Evolutionary conservation across 2,797 vertebrate species (phyloP).

Genomic region (Arctocebus calabarensis): DNA sequence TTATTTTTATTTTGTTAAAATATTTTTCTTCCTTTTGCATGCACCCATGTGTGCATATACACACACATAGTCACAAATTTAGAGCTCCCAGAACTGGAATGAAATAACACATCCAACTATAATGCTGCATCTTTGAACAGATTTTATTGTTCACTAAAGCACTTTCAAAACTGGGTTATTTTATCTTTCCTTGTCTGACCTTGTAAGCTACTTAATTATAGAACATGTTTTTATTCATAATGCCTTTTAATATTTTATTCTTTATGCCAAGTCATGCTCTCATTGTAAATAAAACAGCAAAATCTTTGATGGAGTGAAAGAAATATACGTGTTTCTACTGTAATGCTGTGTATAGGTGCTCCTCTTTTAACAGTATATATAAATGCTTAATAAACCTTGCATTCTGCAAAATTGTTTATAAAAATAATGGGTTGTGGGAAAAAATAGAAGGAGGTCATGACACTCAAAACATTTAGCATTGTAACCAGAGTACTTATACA

Average conservation of each 20-base stretch:
- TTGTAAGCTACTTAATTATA: conserved; percentile 14
- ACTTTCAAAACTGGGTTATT: conserved; percentile 50
- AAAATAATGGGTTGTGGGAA: conserved; percentile 29
- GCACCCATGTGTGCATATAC: rapidly evolving
- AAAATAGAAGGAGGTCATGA: conserved; percentile 6
- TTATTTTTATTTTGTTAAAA: conserved; percentile 45
- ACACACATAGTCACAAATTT: background rate
- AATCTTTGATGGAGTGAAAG: conserved; percentile 22
- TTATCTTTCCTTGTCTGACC: conserved; percentile 47
- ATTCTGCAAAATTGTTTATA: conserved; percentile 21
- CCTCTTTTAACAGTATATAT: conserved; percentile 36
- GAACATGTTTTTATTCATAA: conserved; percentile 49
- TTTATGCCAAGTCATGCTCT: conserved; percentile 58
- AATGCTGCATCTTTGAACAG: conserved; percentile 36
- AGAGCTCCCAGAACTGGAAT: conserved; percentile 26
- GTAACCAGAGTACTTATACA: conserved; percentile 43
- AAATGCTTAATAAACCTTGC: background rate
- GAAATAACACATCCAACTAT: background rate
- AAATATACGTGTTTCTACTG: background rate
- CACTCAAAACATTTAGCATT: conserved; percentile 54
- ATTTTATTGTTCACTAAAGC: conserved; percentile 43
- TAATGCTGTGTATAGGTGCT: conserved; percentile 35
- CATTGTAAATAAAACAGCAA: conserved; percentile 41
- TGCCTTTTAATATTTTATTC: conserved; percentile 64
- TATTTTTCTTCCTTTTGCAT: conserved; percentile 34